phyloP scores from a whole-genome alignment of 2,113 vertebrate species.

The Trematomus loennbergii region DNA sequence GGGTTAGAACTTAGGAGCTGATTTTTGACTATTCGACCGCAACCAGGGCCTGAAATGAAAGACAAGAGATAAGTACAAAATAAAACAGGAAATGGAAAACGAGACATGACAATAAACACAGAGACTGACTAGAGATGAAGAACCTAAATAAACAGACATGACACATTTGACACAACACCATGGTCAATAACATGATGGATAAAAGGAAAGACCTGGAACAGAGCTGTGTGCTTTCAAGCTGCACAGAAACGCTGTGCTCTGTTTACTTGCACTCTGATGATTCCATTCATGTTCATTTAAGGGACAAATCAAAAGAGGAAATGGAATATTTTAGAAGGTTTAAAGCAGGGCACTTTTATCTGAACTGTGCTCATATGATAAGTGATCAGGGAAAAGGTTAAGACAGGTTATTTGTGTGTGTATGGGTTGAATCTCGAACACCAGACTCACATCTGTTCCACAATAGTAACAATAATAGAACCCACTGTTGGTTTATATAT shows the following conservation, averaged over 20 bases:
- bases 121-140: too few relatives aligned
- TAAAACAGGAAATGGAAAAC: too few relatives aligned
- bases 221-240: slow-evolving; percentile 22
- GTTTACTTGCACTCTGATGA: slow-evolving; percentile 65
- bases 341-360: slow-evolving; percentile 44
- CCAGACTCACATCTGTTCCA: not conserved
- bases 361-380: slow-evolving; percentile 57
- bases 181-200: slow-evolving; percentile 23
- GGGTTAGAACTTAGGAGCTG: too few relatives aligned
- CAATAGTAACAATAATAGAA: slow-evolving; percentile 19
- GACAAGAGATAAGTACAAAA: too few relatives aligned
- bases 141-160: too few relatives aligned
- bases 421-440: slow-evolving; percentile 31
- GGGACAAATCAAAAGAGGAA: slow-evolving; percentile 58
- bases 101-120: too few relatives aligned
- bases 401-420: slow-evolving; percentile 25
- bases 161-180: slow-evolving; percentile 3
- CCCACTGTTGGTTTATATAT: not conserved
- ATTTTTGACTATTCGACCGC: too few relatives aligned
- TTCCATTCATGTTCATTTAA: slow-evolving; percentile 71
- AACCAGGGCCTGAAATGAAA: too few relatives aligned
- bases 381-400: slow-evolving; percentile 50
- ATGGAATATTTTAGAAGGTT: slow-evolving; percentile 58
- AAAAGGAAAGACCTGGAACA: slow-evolving; percentile 20
- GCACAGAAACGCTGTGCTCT: slow-evolving; percentile 40